Evolutionary conservation across 2,888 invertebrate genomes (phyloP).

Genomic region (Perithous albicinctus): DNA sequence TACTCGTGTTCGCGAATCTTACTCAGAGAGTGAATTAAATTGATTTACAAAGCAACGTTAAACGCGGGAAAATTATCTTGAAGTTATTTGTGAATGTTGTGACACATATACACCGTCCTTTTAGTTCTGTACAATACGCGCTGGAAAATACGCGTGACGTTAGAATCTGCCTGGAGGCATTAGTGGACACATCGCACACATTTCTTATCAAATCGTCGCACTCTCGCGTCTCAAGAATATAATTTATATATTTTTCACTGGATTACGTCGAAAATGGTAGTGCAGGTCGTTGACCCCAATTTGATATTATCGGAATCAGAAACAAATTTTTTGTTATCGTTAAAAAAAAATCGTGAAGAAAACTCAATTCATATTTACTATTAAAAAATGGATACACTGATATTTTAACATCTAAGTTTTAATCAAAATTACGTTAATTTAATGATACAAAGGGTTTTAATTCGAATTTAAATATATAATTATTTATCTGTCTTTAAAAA

Average conservation of each 20-base stretch:
- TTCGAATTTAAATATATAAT: not conserved
- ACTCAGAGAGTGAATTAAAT: not conserved
- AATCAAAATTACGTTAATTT: too few relatives aligned
- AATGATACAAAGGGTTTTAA: not conserved
- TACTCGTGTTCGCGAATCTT: not conserved
- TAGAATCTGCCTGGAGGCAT: slow-evolving; percentile 55
- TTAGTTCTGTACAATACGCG: slow-evolving; percentile 47
- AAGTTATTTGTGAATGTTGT: slow-evolving; percentile 3
- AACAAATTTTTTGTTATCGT: slow-evolving; percentile 6
- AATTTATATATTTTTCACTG: not conserved
- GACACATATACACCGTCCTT: slow-evolving; percentile 21
- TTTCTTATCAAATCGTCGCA: slow-evolving; percentile 18
- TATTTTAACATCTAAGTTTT: not conserved
- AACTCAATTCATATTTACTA: not conserved
- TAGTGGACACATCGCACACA: slow-evolving; percentile 7
- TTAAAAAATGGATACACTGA: not conserved
- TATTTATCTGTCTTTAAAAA: not conserved
- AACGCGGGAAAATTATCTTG: slow-evolving; percentile 19
- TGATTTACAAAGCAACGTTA: slow-evolving; percentile 13
- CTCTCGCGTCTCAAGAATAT: slow-evolving; percentile 3
- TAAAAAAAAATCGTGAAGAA: not conserved
- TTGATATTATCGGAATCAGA: not conserved
- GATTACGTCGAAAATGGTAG: not conserved
- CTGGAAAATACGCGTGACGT: slow-evolving; percentile 18
- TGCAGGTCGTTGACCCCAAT: slow-evolving; percentile 23